Evolutionary conservation across 2,888 invertebrate genomes (phyloP).

Genomic region (Calameuta pallipes): DNA sequence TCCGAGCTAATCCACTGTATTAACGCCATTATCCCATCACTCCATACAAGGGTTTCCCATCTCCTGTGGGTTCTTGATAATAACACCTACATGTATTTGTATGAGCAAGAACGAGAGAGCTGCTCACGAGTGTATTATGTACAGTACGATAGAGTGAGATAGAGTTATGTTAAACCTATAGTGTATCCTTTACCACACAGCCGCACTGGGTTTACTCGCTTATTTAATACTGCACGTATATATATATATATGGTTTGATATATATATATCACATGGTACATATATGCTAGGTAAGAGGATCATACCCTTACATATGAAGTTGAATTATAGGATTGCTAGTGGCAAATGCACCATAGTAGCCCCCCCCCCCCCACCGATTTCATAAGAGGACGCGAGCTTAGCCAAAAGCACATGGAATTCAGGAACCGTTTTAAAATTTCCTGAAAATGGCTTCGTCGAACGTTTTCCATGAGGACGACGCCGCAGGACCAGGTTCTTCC

Average conservation of each 20-base stretch:
- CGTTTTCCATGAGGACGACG: no score
- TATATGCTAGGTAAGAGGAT: constrained; percentile 45
- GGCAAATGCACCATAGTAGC: background rate
- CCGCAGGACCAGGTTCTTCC: no score
- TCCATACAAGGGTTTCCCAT: background rate
- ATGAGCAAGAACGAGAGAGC: background rate
- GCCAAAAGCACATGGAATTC: no score
- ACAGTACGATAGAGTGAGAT: background rate
- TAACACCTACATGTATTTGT: background rate
- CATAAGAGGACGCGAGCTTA: no score
- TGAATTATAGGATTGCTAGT: background rate
- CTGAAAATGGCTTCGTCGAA: no score
- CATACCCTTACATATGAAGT: constrained; percentile 32
- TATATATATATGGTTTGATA: no score
- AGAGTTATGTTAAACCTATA: background rate
- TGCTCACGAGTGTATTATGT: background rate
- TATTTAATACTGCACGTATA: background rate
- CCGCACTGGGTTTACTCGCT: background rate
- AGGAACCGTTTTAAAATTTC: no score
- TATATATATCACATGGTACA: background rate
- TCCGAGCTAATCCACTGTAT: background rate
- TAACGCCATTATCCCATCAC: background rate
- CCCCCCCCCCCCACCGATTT: background rate
- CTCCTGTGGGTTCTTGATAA: background rate
- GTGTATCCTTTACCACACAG: background rate